Evolutionary conservation across 2,888 invertebrate genomes (phyloP).

Genomic region (Exocentrus adspersus): DNA sequence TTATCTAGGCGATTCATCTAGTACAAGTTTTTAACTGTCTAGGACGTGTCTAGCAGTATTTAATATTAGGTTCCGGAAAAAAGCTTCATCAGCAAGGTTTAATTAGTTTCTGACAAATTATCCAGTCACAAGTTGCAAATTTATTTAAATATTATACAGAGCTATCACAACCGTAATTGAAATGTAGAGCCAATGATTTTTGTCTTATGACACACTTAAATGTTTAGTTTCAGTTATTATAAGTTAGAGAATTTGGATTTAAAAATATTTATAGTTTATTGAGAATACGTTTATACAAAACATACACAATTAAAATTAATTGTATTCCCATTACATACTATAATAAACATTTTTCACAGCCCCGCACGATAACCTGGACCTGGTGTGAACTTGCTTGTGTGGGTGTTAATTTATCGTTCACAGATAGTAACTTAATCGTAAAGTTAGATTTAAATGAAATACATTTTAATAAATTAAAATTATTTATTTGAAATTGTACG

Average conservation of each 20-base stretch:
- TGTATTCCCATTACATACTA: slow-evolving; percentile 2
- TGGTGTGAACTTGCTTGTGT: slow-evolving; percentile 9
- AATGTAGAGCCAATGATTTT: too few species aligned
- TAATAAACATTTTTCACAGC: slow-evolving; percentile 9
- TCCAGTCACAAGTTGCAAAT: not conserved
- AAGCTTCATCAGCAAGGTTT: not conserved
- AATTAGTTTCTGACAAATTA: not conserved
- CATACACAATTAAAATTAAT: too few species aligned
- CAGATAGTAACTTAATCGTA: slow-evolving; percentile 5
- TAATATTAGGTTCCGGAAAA: not conserved
- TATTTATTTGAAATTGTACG: too few species aligned
- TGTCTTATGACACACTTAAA: too few species aligned
- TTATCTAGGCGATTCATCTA: not conserved
- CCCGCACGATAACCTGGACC: slow-evolving; percentile 2
- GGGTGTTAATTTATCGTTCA: slow-evolving; percentile 18
- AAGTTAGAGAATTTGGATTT: too few species aligned
- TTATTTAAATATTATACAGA: too few species aligned
- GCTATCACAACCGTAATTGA: too few species aligned
- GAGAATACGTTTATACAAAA: too few species aligned
- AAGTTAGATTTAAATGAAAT: slow-evolving; percentile 13
- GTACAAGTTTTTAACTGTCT: not conserved
- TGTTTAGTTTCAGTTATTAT: too few species aligned
- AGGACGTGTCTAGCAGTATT: not conserved
- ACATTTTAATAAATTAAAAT: slow-evolving; percentile 15
- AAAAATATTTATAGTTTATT: too few species aligned